Base-by-base conservation (phyloP, 2,797 vertebrate species). In the Telmatherina bonti region DNA sequence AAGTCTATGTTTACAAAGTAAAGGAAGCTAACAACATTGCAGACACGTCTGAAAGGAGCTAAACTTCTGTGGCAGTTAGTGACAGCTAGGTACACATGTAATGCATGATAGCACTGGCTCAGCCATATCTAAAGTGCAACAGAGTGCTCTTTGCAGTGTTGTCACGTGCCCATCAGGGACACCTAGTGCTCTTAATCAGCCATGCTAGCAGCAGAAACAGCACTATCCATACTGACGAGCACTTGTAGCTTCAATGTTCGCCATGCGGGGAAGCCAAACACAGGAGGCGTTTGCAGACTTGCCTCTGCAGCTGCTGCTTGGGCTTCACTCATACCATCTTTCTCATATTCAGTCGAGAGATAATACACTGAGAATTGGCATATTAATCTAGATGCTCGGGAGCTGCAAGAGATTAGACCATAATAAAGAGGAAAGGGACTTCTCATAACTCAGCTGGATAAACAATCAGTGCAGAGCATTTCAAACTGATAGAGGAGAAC, bases 311-410 rank as follows among this genome's bases (percentile, higher is more conserved):
- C 62, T 58, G 57, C 27, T 30, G 41, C 36, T 59, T 13, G 0
- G 24, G 26, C 67, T 75, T 58, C 59, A 30, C 70, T 82, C 56
- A 72, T 26, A n/a, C 22, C 8, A 22, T 57, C 59, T 41, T 47
- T 49, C 70, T 65, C 66, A 64, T 62, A 62, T 73, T 78, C 43
- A 58, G 54, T 18, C 20, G 1, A 58, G 54, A 54, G 55, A 65
- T 81, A 72, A 85, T 64, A 43, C 30, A 45, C 52, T 54, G 31
- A 75, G 74, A 81, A 83, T 35, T 76, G 77, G 76, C 65, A 65
- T 79, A 83, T 89, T 72, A 76, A 83, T 86, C 67, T 81, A 58
- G 11, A 33, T 62, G 69, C 69, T 77, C 27, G 49, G 27, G 36
- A 31, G 55, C 75, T 66, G 56, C 13, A 1, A 56, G 70, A 78